These are phyloP conservation scores for Amaurobius ferox DNA, from an alignment of 2,888 invertebrate species.

Conservation along the genomic window DNA sequence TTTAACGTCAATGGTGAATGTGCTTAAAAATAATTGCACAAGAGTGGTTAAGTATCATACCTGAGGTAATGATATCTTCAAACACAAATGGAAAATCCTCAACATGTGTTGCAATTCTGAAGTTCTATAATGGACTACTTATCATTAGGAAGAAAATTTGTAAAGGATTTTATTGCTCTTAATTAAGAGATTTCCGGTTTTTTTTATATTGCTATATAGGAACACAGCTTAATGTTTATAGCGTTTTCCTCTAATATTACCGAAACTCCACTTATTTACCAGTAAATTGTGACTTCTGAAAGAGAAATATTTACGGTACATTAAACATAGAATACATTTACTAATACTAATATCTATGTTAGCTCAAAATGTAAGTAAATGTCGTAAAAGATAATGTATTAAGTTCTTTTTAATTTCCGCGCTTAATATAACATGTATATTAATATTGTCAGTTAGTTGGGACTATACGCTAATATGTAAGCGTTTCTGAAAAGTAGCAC, in stretches of 20 bases:
- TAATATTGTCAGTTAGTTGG: too few relatives aligned
- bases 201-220: too few relatives aligned
- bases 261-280: too few relatives aligned
- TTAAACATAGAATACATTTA: not conserved
- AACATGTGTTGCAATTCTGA: conserved; percentile 4
- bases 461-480: too few relatives aligned
- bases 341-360: not conserved
- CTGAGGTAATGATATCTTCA: conserved; percentile 26
- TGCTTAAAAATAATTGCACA: conserved; percentile 21
- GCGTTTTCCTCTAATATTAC: too few relatives aligned
- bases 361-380: too few relatives aligned
- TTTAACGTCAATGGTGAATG: too few relatives aligned
- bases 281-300: not conserved
- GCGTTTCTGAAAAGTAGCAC: too few relatives aligned
- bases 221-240: too few relatives aligned
- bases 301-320: not conserved
- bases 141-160: conserved; percentile 7
- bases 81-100: conserved; percentile 28
- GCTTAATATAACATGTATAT: too few relatives aligned
- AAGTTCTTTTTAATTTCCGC: too few relatives aligned
- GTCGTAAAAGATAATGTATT: too few relatives aligned
- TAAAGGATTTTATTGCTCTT: conserved; percentile 21
- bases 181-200: conserved; percentile 48
- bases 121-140: not conserved
- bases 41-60: conserved; percentile 19